Evolutionary conservation across 2,797 vertebrate species (phyloP), one percentile per base, ranked within the genome.

Genomic region (Fratercula arctica): DNA sequence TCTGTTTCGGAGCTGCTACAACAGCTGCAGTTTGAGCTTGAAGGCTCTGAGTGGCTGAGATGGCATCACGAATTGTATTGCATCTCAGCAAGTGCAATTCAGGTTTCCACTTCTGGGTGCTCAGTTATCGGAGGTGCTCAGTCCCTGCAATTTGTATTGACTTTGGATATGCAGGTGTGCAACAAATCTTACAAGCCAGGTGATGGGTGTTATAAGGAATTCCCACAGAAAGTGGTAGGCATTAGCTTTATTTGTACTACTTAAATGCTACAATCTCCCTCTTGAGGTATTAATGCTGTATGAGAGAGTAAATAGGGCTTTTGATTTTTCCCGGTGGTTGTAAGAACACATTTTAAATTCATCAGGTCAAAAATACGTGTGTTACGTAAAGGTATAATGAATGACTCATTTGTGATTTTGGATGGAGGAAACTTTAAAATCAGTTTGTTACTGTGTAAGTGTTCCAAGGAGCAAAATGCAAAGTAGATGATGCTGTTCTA

Each of bases 31-130:
- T 73, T 94, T 66, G 63, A 91, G 90, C 72, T 41, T 80, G 92
- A 80, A 87, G 74, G 72, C 67, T 93, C 77, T 33, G 77, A 88
- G 95, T 86, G 86, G 48, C 84, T 81, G 95, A 89, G 88, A 90
- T 95, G 88, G 70, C 77, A 92, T 92, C 90, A 86, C 4, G 0
- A 76, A 48, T 41, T 73, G 84, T 79, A 54, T 76, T 91, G 70
- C 69, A 83, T 69, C 92, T 87, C 87, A 73, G 69, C 76, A 72
- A 94, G 84, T 57, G 84, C 77, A 72, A 80, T 90, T 89, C 84
- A 82, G 57, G 82, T 48, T 89, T 82, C 60, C 39, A 13, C 66
- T 97, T 95, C 50, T 74, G 61, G 67, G 74, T 85, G 77, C 51
- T 81, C 35, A 9, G 37, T 74, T 90, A 61, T 92, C 72, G 50